Conservation (phyloP, 2,888 invertebrate genomes). For the Temnothorax unifasciatus region DNA sequence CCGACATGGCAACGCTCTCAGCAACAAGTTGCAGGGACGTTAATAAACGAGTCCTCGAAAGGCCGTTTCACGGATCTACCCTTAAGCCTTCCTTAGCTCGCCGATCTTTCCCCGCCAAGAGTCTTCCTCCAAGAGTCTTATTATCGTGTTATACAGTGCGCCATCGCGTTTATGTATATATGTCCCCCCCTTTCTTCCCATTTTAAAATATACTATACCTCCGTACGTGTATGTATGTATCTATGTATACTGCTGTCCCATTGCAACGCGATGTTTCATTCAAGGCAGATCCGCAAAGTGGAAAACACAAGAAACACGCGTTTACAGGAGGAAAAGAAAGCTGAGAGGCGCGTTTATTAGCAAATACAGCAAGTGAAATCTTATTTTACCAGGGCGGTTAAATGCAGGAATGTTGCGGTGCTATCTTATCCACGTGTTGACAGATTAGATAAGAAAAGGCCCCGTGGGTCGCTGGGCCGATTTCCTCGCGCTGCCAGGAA, state of each 20-base stretch:
- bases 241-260: too few species aligned
- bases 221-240: not conserved
- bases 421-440: conserved; percentile 75
- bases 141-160: not conserved
- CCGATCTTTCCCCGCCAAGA: conserved; percentile 5
- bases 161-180: not conserved
- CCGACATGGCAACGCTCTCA: conserved; percentile 73
- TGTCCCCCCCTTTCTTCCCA: too few species aligned
- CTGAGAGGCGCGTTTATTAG: not conserved
- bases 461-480: conserved; percentile 51
- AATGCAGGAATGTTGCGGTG: conserved; percentile 61
- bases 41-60: conserved; percentile 83
- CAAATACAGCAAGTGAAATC: conserved; percentile 51
- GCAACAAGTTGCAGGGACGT: conserved; percentile 84
- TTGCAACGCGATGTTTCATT: not conserved
- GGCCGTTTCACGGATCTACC: conserved; percentile 69
- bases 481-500: conserved; percentile 14
- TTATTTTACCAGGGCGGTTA: conserved; percentile 42
- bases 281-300: not conserved
- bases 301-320: not conserved
- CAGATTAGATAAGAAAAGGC: conserved; percentile 77
- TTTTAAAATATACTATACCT: not conserved
- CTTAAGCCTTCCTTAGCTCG: conserved; percentile 35
- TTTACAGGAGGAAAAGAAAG: not conserved
- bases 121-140: not conserved